Conservation (phyloP, 2,797 vertebrate genomes). For the Sebastes dallii region DNA sequence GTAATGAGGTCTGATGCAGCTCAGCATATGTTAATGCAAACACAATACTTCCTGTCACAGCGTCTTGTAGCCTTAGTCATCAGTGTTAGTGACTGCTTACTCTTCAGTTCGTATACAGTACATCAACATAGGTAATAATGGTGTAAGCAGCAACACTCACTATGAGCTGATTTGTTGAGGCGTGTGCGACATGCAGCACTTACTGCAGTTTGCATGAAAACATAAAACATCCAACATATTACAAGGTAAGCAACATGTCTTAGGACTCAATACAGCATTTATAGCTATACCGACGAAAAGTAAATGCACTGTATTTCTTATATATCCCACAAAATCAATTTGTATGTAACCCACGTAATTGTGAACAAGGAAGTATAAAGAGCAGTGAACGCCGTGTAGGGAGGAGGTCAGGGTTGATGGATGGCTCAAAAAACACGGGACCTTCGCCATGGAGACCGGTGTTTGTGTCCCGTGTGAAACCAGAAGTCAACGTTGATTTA, state of each 20-base stretch:
- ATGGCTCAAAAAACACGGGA: too few relatives aligned
- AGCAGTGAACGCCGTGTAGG: too few relatives aligned
- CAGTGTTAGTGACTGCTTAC: neutral
- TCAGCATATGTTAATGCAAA: slow-evolving; percentile 32
- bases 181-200: neutral
- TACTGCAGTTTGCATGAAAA: neutral
- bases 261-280: neutral
- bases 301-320: too few relatives aligned
- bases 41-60: slow-evolving; percentile 11
- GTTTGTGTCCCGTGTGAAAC: too few relatives aligned
- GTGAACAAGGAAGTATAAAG: too few relatives aligned
- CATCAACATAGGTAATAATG: neutral
- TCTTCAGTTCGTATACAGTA: neutral
- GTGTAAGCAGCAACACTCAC: neutral
- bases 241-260: neutral
- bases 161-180: slow-evolving; percentile 7
- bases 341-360: too few relatives aligned
- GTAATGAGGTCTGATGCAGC: slow-evolving; percentile 22
- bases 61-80: slow-evolving; percentile 17
- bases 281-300: too few relatives aligned
- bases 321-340: too few relatives aligned
- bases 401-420: too few relatives aligned
- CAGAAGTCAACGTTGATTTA: too few relatives aligned
- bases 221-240: neutral
- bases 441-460: too few relatives aligned